Evolutionary conservation across 2,113 vertebrate species (phyloP).

Genomic region (Lampris incognitus): DNA sequence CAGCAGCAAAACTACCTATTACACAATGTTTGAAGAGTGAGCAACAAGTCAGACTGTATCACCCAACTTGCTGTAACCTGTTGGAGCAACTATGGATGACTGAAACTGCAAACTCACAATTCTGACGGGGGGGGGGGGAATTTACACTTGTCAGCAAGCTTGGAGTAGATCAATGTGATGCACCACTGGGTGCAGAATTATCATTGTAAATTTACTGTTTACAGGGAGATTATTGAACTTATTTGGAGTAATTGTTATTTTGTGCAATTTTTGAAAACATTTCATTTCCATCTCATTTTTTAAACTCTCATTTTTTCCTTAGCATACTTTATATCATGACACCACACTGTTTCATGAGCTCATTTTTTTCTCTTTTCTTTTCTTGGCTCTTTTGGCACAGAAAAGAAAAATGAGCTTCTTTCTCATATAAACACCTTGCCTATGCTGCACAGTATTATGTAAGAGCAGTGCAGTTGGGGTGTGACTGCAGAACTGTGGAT

Average conservation of each 20-base stretch:
- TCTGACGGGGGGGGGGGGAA: no score
- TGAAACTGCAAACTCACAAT: background rate
- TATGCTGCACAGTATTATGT: conserved; percentile 50
- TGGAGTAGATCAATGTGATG: no score
- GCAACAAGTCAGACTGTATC: conserved; percentile 16
- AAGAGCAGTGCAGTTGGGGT: conserved; percentile 45
- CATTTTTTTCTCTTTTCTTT: background rate
- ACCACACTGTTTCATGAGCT: conserved; percentile 12
- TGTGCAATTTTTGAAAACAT: no score
- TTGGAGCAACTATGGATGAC: background rate
- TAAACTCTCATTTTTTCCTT: no score
- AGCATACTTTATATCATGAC: no score
- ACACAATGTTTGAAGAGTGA: conserved; percentile 43
- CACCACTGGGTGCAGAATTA: no score
- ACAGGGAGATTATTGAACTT: no score
- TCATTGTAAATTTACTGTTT: no score
- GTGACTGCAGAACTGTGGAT: conserved; percentile 12
- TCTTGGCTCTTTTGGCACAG: no score
- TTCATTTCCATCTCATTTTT: no score
- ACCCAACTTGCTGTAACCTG: conserved; percentile 47
- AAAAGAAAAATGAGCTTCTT: background rate
- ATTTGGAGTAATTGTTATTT: no score
- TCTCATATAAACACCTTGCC: conserved; percentile 43
- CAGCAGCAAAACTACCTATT: conserved; percentile 36
- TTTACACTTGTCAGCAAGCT: no score